Conservation (phyloP, 2,113 vertebrate species). For the Ellobius talpinus region DNA sequence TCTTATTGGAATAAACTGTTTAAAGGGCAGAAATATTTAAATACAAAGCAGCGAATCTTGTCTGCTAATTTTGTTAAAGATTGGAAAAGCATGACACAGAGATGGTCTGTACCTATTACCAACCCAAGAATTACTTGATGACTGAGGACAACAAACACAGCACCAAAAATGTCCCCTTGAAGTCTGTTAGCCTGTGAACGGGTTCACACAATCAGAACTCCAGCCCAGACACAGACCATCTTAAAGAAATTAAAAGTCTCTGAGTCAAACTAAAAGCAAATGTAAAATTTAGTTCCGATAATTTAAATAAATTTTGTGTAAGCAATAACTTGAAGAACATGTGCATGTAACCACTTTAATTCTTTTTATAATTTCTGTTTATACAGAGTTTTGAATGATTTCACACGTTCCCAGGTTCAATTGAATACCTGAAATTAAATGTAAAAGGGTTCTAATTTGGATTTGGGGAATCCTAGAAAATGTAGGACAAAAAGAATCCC, state of each 20-base stretch:
- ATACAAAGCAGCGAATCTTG: neutral
- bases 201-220: neutral
- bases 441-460: neutral
- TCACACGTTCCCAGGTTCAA: neutral
- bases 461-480: neutral
- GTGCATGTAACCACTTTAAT: neutral
- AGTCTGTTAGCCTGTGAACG: neutral
- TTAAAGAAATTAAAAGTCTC: neutral
- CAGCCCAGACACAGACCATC: neutral
- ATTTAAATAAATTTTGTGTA: slow-evolving; percentile 3
- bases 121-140: neutral
- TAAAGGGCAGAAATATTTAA: slow-evolving; percentile 34
- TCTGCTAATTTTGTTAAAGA: slow-evolving; percentile 36
- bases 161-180: neutral
- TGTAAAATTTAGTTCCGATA: neutral
- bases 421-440: slow-evolving; percentile 48
- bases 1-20: neutral
- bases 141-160: neutral
- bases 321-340: neutral
- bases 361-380: slow-evolving; percentile 3
- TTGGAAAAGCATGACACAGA: neutral
- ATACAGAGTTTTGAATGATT: slow-evolving; percentile 15
- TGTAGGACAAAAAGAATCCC: neutral
- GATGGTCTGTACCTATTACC: neutral
- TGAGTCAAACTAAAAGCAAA: neutral